Percentiles rank a stretch among this genome's conserved stretches.
Evolutionary conservation across 2,888 invertebrate species (phyloP).

Genomic region (Oscheius sp.): DNA sequence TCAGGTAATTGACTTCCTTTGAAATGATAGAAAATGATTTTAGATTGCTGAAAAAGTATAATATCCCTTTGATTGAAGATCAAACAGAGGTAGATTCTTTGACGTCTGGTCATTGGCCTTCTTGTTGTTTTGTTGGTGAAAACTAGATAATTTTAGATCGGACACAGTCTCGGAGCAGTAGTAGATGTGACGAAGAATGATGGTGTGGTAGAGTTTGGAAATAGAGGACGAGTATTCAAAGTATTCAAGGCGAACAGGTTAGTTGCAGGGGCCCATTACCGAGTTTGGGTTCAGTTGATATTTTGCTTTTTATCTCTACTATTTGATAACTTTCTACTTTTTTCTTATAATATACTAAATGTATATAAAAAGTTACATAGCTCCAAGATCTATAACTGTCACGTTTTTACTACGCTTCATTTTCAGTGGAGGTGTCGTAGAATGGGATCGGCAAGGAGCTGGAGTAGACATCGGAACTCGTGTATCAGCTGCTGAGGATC

Average conservation of each 20-base stretch:
- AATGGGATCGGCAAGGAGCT: constrained; percentile 53
- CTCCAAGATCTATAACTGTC: no score
- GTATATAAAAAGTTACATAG: neutral
- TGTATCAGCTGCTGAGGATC: constrained; percentile 51
- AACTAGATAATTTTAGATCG: constrained; percentile 12
- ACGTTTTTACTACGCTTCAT: no score
- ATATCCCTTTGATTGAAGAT: constrained; percentile 51
- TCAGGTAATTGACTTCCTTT: constrained; percentile 30
- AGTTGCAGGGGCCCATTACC: no score
- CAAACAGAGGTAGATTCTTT: constrained; percentile 47
- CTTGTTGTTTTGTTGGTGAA: neutral
- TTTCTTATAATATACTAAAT: neutral
- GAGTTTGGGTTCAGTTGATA: no score
- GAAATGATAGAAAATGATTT: neutral
- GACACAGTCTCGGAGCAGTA: constrained; percentile 41
- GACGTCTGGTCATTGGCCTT: neutral
- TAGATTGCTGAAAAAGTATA: constrained; percentile 42
- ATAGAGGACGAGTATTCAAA: constrained; percentile 48
- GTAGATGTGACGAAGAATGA: constrained; percentile 42
- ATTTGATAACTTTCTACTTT: neutral
- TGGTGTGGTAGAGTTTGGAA: constrained; percentile 54
- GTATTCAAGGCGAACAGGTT: constrained; percentile 12
- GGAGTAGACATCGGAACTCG: constrained; percentile 57
- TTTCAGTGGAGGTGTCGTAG: constrained; percentile 52
- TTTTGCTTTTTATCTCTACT: neutral